Conservation (phyloP, 1,140 invertebrate genomes). For the Hyposmocoma kahamanoa region DNA sequence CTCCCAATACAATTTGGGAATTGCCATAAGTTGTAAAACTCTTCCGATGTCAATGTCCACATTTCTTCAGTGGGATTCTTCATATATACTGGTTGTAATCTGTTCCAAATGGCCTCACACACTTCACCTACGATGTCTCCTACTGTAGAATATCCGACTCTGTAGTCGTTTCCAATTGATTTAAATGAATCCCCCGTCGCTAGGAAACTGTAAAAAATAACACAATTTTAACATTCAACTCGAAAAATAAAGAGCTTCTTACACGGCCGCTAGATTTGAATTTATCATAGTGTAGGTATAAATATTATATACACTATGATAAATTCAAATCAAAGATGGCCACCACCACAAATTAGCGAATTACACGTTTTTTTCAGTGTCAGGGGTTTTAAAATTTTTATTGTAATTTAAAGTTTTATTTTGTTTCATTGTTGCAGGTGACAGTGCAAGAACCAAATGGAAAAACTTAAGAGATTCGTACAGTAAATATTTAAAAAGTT, state of each 20-base stretch:
- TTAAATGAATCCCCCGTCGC: not conserved
- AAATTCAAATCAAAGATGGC: no score
- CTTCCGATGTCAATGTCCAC: not conserved
- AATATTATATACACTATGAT: no score
- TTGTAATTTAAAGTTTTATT: no score
- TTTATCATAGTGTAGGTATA: no score
- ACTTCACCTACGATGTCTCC: not conserved
- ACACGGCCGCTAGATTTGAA: no score
- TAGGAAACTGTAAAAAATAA: not conserved
- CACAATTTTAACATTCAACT: no score
- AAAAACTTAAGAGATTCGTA: not conserved
- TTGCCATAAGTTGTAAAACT: not conserved
- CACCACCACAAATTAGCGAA: no score
- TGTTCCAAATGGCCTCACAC: not conserved
- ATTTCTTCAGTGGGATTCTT: not conserved
- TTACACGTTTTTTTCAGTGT: no score
- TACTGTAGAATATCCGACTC: not conserved
- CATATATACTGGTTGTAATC: not conserved
- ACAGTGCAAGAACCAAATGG: not conserved
- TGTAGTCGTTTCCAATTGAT: not conserved
- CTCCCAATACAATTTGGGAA: conserved; percentile 6
- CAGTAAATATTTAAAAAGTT: not conserved
- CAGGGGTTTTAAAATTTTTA: no score
- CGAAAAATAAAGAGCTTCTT: no score
- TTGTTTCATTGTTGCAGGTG: not conserved